Evolutionary conservation across 92 coral and sea anemone species (phyloP).

Genomic region (Montipora capitata): DNA sequence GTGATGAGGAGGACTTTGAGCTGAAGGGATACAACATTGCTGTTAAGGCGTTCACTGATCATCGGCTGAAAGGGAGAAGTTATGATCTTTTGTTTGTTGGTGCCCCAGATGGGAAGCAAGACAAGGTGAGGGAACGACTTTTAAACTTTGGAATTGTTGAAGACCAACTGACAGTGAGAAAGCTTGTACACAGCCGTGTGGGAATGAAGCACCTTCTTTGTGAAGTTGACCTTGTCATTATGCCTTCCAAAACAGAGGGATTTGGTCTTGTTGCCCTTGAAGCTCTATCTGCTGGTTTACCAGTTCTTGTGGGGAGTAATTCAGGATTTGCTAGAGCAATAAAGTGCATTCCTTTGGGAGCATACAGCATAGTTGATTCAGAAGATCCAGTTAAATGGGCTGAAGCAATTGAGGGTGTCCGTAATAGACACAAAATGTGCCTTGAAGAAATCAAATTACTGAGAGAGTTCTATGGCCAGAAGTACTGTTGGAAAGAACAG

Average conservation of each 20-base stretch:
- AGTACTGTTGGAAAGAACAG: no score
- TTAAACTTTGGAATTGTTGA: background rate
- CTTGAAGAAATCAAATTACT: no score
- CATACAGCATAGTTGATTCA: no score
- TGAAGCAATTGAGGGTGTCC: no score
- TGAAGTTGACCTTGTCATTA: background rate
- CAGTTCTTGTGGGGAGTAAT: background rate
- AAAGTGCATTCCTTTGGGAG: background rate
- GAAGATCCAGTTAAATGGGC: no score
- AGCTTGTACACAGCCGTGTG: background rate
- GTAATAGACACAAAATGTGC: no score
- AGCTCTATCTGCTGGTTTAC: no score
- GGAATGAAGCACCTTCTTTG: background rate
- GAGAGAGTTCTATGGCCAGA: no score
- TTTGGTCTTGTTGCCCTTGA: background rate
- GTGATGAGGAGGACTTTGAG: no score
- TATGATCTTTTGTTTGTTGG: background rate
- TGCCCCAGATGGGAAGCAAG: background rate
- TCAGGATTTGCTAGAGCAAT: conserved; percentile 10
- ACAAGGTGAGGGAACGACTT: background rate
- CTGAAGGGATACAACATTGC: no score
- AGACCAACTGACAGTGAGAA: background rate
- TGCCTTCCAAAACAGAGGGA: background rate
- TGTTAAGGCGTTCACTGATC: background rate
- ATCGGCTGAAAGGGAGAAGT: background rate